Evolutionary conservation across 2,888 invertebrate species (phyloP).

Genomic region (Petrolisthes manimaculis): DNA sequence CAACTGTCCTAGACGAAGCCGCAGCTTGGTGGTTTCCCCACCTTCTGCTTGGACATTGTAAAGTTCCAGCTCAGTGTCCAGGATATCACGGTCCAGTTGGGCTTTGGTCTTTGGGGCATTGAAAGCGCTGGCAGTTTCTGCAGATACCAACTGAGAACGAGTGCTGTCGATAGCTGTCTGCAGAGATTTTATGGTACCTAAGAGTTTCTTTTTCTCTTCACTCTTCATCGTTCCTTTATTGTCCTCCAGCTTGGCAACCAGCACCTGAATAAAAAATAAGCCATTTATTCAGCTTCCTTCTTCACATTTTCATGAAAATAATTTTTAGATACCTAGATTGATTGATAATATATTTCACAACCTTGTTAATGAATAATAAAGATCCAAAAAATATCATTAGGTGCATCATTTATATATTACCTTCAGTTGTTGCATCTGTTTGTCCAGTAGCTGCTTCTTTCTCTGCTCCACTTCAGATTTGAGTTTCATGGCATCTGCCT

Average conservation of each 20-base stretch:
- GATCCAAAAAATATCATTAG: no score
- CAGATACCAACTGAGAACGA: slow-evolving; percentile 74
- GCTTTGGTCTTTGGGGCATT: slow-evolving; percentile 77
- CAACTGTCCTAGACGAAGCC: slow-evolving; percentile 76
- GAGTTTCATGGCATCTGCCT: slow-evolving; percentile 78
- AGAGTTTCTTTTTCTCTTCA: slow-evolving; percentile 80
- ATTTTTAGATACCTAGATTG: neutral
- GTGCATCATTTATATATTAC: slow-evolving; percentile 62
- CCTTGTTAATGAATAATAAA: no score
- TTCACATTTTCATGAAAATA: neutral
- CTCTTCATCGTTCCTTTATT: slow-evolving; percentile 72
- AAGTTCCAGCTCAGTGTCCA: slow-evolving; percentile 91
- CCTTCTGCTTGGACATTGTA: slow-evolving; percentile 91
- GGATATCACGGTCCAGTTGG: slow-evolving; percentile 83
- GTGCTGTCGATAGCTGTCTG: slow-evolving; percentile 86
- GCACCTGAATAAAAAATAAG: slow-evolving; percentile 71
- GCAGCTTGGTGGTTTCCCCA: slow-evolving; percentile 85
- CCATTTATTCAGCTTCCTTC: neutral
- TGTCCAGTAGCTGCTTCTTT: slow-evolving; percentile 79
- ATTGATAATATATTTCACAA: no score
- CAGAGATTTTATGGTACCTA: slow-evolving; percentile 84
- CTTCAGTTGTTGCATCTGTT: slow-evolving; percentile 81
- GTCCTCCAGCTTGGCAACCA: slow-evolving; percentile 85
- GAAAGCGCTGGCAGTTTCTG: slow-evolving; percentile 42
- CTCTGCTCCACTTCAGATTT: slow-evolving; percentile 86